Conservation (phyloP, 2,113 vertebrate genomes). For the Apus apus region DNA sequence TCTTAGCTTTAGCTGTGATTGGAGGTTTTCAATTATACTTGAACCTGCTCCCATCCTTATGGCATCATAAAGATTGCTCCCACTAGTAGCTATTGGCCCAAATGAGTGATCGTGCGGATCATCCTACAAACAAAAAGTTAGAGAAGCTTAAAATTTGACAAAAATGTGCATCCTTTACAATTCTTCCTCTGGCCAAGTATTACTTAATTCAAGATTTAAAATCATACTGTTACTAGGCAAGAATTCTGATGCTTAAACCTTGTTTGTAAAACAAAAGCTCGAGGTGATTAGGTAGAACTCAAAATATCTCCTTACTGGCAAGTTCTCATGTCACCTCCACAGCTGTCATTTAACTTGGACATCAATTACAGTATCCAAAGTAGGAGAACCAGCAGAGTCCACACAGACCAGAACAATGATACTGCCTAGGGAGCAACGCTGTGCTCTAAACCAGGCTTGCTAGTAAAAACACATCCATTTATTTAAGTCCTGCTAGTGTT, state of each 20-base stretch:
- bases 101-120: slow-evolving; percentile 88
- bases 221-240: not conserved
- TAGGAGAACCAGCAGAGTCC: not conserved
- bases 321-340: not conserved
- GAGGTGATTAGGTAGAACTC: not conserved
- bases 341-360: not conserved
- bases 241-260: not conserved
- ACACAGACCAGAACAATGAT: not conserved
- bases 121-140: slow-evolving; percentile 76
- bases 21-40: slow-evolving; percentile 93
- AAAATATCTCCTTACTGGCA: not conserved
- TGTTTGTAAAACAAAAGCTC: not conserved
- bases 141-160: not conserved
- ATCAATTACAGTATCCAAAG: not conserved
- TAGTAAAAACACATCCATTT: not conserved
- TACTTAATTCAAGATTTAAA: not conserved
- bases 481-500: not conserved
- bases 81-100: slow-evolving; percentile 81
- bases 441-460: not conserved
- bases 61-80: slow-evolving; percentile 91
- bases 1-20: slow-evolving; percentile 93
- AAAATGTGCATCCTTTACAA: not conserved
- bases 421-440: not conserved
- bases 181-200: not conserved
- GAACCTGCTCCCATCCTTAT: slow-evolving; percentile 94